Evolutionary conservation across 2,113 vertebrate species (phyloP), one percentile per base, ranked within the genome.

Genomic region (Cyanoliseus patagonus): DNA sequence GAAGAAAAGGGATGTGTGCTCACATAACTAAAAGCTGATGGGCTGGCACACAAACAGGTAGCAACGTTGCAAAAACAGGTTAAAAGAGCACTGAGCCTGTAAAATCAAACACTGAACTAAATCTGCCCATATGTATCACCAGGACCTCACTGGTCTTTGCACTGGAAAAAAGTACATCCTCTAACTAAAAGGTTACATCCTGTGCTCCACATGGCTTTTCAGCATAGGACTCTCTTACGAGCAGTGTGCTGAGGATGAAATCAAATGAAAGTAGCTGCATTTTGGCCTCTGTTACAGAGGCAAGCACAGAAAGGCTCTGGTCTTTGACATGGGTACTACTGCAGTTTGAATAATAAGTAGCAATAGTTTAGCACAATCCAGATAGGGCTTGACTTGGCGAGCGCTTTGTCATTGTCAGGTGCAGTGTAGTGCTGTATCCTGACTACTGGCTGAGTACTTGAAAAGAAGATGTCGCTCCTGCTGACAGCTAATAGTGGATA

Each of bases 401-500:
- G 44, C 2, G 4, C 73, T 83, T 83, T 95, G 83, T 90, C 90
- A 62, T 52, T 95, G 96, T 93, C 95, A 86, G 79, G 52, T 86
- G 80, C 90, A 78, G 51, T 11, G 57, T 49, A 64, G 41, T 57
- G 80, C 76, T 79, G 61, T 84, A 72, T 88, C 88, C 83, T 93
- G 86, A 72, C 86, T 90, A 2, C 85, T 84, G 86, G 86, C 86
- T 86, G 92, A 68, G 74, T 75, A n/a, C 83, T 94, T 95, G 83
- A 89, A 94, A 95, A 93, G 90, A 75, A 88, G 95, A 94, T 91
- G 94, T 93, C 1, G 17, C 86, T 94, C 85, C 92, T 94, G 94
- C 95, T 93, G 96, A 86, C 88, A 94, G 77, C 66, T 95, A 94
- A 94, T 95, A 90, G 94, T 95, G 86, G 86, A 84, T 96, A 86